These are phyloP conservation scores for Anabas testudineus DNA, from an alignment of 2,797 vertebrate genomes.

Conservation along the genomic window DNA sequence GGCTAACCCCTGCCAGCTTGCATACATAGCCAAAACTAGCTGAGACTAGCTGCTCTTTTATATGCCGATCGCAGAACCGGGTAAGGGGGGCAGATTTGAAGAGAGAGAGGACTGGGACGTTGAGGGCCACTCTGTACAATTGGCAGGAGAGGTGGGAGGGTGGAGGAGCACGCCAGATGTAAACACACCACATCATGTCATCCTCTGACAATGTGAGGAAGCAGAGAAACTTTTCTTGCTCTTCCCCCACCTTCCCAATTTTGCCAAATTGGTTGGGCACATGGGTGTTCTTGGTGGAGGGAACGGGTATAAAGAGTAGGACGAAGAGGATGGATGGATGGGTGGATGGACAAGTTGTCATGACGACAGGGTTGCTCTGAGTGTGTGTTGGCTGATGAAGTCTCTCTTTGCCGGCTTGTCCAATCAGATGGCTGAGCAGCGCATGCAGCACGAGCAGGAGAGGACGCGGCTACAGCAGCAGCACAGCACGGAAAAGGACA, in stretches of 20 bases:
- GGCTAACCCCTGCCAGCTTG: conserved; percentile 80
- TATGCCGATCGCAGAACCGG: conserved; percentile 64
- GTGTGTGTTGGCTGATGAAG: conserved; percentile 91
- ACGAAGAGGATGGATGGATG: conserved; percentile 63
- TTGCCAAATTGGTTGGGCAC: conserved; percentile 30
- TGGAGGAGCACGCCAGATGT: conserved; percentile 81
- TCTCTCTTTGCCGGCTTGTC: conserved; percentile 92
- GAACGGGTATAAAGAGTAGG: conserved; percentile 57
- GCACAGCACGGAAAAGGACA: conserved; percentile 93
- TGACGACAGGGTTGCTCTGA: conserved; percentile 93
- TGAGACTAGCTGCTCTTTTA: conserved; percentile 75
- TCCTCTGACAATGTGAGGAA: conserved; percentile 82
- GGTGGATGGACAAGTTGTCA: conserved; percentile 96
- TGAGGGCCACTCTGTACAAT: conserved; percentile 62
- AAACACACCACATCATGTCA: conserved; percentile 83
- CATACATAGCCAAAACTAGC: conserved; percentile 62
- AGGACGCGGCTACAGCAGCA: conserved; percentile 97
- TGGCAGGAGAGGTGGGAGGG: conserved; percentile 62
- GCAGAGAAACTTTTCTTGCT: conserved; percentile 64
- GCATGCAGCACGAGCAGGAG: conserved; percentile 97
- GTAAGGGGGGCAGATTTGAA: conserved; percentile 57
- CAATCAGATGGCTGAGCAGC: conserved; percentile 99
- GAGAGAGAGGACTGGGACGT: conserved; percentile 60
- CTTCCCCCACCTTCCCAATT: conserved; percentile 38
- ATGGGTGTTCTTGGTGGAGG: conserved; percentile 58